Percentiles rank a stretch among this genome's conserved stretches.
phyloP scores from a whole-genome alignment of 2,113 vertebrate genomes.

The Rattus norvegicus region GRCr8 NC_086026.1:71623001-71623500 shows the following conservation, averaged over 20 bases:
- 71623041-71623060: background rate
- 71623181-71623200: background rate
- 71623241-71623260: no score
- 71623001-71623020: background rate
- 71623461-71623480: no score
- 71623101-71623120: background rate
- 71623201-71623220: background rate
- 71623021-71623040: background rate
- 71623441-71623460: background rate
- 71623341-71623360: background rate
- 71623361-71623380: background rate
- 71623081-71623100: background rate
- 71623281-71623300: background rate
- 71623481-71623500: no score
- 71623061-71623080: background rate
- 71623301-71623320: background rate
- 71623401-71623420: background rate
- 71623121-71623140: background rate
- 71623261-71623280: background rate
- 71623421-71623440: background rate
- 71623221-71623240: background rate
- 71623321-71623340: background rate
- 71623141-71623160: background rate
- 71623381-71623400: background rate
- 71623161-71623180: background rate